These are phyloP conservation scores for Centrocercus urophasianus DNA, from an alignment of 2,113 vertebrate genomes.

Conservation along the genomic window DNA sequence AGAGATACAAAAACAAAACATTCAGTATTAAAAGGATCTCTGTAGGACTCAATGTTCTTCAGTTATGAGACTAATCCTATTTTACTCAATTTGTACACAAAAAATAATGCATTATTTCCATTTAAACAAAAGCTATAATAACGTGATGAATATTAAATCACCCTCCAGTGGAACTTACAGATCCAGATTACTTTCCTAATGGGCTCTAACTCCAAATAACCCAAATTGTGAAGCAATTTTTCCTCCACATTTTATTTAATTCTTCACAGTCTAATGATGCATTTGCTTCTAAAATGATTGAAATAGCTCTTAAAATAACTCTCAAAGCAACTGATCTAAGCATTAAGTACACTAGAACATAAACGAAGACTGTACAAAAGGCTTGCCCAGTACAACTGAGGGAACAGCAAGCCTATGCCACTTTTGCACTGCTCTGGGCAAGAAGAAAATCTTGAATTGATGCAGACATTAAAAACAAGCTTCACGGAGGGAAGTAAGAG, in stretches of 20 bases:
- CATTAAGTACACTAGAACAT: neutral
- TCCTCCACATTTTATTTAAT: neutral
- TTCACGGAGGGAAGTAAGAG: neutral
- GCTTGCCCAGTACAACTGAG: neutral
- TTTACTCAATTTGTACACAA: slow-evolving; percentile 25
- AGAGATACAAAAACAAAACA: neutral
- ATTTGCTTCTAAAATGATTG: neutral
- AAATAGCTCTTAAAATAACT: neutral
- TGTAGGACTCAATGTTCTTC: neutral
- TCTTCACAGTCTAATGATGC: neutral
- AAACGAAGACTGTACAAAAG: neutral
- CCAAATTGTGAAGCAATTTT: neutral
- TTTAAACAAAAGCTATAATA: slow-evolving; percentile 45
- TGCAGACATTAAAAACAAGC: neutral
- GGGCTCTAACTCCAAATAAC: neutral
- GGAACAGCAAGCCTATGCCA: neutral
- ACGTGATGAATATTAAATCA: neutral
- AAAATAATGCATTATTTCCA: slow-evolving; percentile 45
- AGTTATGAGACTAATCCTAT: slow-evolving; percentile 34
- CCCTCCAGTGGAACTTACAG: neutral
- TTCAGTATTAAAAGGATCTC: neutral
- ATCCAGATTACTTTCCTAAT: slow-evolving; percentile 3
- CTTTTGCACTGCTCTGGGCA: rapidly evolving
- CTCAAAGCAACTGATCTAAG: neutral
- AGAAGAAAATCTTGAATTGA: neutral